A percentile compares a stretch with the other conserved stretches of the same genome.
Evolutionary conservation across 2,113 vertebrate genomes (phyloP).

Genomic region (Hipposideros armiger): DNA sequence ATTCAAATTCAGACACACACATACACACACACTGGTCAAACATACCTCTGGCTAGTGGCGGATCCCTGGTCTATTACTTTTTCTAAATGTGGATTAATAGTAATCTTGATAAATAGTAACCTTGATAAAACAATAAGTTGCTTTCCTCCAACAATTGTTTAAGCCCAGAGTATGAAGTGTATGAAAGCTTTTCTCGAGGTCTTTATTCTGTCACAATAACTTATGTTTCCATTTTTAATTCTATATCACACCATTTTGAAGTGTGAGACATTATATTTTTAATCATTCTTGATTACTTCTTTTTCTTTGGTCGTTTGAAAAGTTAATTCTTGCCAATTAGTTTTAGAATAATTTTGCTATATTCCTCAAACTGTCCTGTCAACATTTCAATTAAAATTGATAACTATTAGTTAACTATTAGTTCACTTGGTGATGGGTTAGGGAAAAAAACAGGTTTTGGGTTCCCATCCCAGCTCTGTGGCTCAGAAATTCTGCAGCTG

Average conservation of each 20-base stretch:
- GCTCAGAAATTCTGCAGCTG: background rate
- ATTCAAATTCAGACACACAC: background rate
- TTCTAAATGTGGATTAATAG: background rate
- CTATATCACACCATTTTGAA: background rate
- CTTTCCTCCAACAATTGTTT: background rate
- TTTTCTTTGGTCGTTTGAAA: background rate
- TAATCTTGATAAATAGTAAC: background rate
- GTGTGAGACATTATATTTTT: background rate
- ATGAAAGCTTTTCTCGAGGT: background rate
- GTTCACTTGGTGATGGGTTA: background rate
- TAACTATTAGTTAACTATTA: conserved; percentile 10
- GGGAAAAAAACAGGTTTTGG: background rate
- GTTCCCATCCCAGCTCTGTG: background rate
- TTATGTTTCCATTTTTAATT: conserved; percentile 22
- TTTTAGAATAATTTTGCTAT: conserved; percentile 34
- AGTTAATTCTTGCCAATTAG: conserved; percentile 38
- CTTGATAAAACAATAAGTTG: background rate
- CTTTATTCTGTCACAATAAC: background rate
- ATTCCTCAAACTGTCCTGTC: background rate
- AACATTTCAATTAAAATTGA: background rate
- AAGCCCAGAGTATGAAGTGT: background rate
- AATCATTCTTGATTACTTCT: background rate
- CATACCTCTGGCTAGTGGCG: background rate
- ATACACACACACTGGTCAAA: background rate
- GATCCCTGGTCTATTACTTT: background rate